A percentile compares a stretch with the other conserved stretches of the same genome.
phyloP scores from a whole-genome alignment of 2,888 invertebrate genomes.

The Ellobium chinense region DNA sequence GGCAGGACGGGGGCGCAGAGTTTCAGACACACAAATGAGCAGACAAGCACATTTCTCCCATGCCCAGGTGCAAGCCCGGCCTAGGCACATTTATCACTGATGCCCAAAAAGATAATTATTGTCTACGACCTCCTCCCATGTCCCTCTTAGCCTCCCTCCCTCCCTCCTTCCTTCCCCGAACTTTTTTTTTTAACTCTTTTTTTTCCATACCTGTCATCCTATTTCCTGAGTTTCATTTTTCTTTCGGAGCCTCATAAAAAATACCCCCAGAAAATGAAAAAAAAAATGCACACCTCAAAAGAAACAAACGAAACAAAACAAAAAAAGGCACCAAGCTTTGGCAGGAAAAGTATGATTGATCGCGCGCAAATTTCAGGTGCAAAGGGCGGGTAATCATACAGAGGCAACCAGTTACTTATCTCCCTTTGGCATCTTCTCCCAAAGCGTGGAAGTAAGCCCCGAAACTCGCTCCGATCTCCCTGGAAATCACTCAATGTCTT shows the following conservation, averaged over 20 bases:
- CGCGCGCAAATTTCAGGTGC: constrained; percentile 32
- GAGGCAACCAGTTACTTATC: constrained; percentile 10
- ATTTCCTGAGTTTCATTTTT: constrained; percentile 33
- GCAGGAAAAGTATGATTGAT: constrained; percentile 31
- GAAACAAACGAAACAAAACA: too few relatives aligned
- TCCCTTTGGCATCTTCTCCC: neutral
- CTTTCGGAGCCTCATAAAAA: neutral
- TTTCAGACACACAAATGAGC: neutral
- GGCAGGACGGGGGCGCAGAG: too few relatives aligned
- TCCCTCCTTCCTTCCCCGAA: too few relatives aligned
- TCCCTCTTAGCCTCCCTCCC: neutral
- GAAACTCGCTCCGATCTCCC: neutral
- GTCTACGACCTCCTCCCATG: too few relatives aligned
- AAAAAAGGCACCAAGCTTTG: too few relatives aligned
- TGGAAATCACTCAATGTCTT: constrained; percentile 16
- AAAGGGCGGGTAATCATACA: constrained; percentile 29
- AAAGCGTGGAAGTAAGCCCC: constrained; percentile 12
- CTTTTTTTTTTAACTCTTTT: too few relatives aligned
- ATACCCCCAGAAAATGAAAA: too few relatives aligned
- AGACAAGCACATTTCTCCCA: neutral
- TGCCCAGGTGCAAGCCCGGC: constrained; percentile 15
- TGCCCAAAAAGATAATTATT: neutral
- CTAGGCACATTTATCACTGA: constrained; percentile 30
- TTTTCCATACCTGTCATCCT: neutral
- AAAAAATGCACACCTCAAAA: neutral